A percentile compares a stretch with the other conserved stretches of the same genome.
phyloP scores from a whole-genome alignment of 2,797 vertebrate species.

The Ctenochaetus hawaiiensis region DNA sequence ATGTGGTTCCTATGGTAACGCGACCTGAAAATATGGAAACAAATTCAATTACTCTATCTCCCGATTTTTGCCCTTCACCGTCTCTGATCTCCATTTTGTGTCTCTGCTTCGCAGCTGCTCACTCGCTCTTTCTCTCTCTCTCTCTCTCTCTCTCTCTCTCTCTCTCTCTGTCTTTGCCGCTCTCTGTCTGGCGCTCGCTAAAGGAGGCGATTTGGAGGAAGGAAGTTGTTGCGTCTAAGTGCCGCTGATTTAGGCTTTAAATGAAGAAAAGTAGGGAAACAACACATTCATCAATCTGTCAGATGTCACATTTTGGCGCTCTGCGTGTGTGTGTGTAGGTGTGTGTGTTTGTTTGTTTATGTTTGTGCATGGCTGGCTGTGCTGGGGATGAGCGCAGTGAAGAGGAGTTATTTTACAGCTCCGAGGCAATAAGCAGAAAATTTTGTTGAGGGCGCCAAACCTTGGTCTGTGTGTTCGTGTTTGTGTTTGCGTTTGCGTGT shows the following conservation, averaged over 20 bases:
- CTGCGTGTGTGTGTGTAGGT: slow-evolving; percentile 41
- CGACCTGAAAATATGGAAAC: slow-evolving; percentile 67
- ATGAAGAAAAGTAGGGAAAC: slow-evolving; percentile 42
- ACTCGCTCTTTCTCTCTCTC: slow-evolving; percentile 8
- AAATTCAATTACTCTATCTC: slow-evolving; percentile 64
- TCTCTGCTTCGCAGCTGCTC: not conserved
- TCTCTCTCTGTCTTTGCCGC: not conserved
- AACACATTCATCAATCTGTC: slow-evolving; percentile 55
- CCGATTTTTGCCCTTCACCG: slow-evolving; percentile 34
- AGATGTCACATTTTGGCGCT: slow-evolving; percentile 58
- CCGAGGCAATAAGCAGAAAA: slow-evolving; percentile 54
- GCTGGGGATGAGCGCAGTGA: slow-evolving; percentile 57
- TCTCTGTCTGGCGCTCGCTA: slow-evolving; percentile 21
- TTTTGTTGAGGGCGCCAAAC: slow-evolving; percentile 40
- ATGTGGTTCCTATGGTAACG: slow-evolving; percentile 76
- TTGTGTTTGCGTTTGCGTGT: not conserved
- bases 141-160: slow-evolving; percentile 6
- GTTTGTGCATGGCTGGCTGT: slow-evolving; percentile 44
- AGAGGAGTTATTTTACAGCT: slow-evolving; percentile 68
- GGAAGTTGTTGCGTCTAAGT: slow-evolving; percentile 51
- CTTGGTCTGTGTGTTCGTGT: slow-evolving; percentile 7
- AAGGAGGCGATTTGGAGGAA: slow-evolving; percentile 43
- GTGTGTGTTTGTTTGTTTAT: slow-evolving; percentile 70
- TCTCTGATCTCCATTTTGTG: slow-evolving; percentile 62
- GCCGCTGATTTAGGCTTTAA: slow-evolving; percentile 45